phyloP scores from a whole-genome alignment of 2,113 vertebrate genomes.

The Muntiacus reevesi region DNA sequence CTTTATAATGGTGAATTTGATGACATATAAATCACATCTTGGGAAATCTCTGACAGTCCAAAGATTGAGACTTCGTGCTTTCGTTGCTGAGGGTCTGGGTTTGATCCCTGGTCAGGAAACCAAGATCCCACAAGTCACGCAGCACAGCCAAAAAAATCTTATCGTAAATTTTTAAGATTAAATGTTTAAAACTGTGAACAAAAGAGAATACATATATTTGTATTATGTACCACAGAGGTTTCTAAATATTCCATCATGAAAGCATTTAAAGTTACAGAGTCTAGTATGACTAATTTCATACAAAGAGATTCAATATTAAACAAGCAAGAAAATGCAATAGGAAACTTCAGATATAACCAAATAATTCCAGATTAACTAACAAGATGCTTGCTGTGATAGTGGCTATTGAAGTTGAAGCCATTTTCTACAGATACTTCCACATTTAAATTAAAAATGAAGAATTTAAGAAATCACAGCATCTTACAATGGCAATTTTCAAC shows the following conservation, averaged over 20 bases:
- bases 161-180: background rate
- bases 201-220: background rate
- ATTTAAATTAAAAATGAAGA: constrained; percentile 5
- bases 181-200: background rate
- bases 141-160: background rate
- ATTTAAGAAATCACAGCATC: background rate
- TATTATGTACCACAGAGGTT: background rate
- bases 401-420: background rate
- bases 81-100: background rate
- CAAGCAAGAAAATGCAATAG: background rate
- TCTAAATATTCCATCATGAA: background rate
- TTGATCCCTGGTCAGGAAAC: background rate
- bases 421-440: background rate
- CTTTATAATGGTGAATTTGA: background rate
- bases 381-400: background rate
- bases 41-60: background rate
- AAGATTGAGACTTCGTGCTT: background rate
- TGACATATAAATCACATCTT: background rate
- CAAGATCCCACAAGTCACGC: background rate
- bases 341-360: background rate
- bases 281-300: background rate
- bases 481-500: background rate
- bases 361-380: constrained; percentile 17
- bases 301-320: background rate
- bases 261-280: background rate